These are phyloP conservation scores for Chromoteleia sp. DNA, from an alignment of 2,888 invertebrate species.

Conservation along the genomic window DNA sequence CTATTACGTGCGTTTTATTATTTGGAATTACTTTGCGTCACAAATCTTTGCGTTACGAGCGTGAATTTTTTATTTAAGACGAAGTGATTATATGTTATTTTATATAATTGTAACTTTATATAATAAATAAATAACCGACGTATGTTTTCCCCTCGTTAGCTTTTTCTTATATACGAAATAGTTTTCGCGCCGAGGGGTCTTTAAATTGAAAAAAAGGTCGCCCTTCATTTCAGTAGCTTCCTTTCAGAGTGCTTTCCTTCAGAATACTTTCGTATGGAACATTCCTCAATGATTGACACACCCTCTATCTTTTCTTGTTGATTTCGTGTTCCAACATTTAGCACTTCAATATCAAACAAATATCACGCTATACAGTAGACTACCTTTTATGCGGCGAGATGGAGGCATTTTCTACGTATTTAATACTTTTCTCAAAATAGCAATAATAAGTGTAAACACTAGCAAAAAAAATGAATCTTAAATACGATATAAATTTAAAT, in stretches of 20 bases:
- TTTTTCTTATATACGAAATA: constrained; percentile 20
- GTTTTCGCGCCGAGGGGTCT: constrained; percentile 13
- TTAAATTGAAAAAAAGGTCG: constrained; percentile 33
- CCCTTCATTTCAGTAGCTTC: constrained; percentile 9
- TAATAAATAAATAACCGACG: neutral
- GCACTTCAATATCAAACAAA: constrained; percentile 13
- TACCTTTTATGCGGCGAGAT: neutral
- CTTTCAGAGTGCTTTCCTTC: constrained; percentile 10
- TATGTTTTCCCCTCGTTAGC: neutral
- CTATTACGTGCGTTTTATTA: constrained; percentile 42
- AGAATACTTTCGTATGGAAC: constrained; percentile 40
- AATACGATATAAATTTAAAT: too few relatives aligned
- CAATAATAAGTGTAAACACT: neutral
- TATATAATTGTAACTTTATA: constrained; percentile 7
- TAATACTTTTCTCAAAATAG: neutral
- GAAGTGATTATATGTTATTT: constrained; percentile 6
- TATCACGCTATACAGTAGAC: neutral
- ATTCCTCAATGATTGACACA: constrained; percentile 42
- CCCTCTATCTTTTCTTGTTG: constrained; percentile 28
- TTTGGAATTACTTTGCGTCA: constrained; percentile 18
- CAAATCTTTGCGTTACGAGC: constrained; percentile 27
- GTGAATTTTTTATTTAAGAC: constrained; percentile 17
- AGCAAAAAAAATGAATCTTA: too few relatives aligned
- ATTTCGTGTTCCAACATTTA: constrained; percentile 32
- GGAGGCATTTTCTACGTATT: too few relatives aligned